phyloP scores from a whole-genome alignment of 1,140 invertebrate species.

The Drosophila arizonae region DNA sequence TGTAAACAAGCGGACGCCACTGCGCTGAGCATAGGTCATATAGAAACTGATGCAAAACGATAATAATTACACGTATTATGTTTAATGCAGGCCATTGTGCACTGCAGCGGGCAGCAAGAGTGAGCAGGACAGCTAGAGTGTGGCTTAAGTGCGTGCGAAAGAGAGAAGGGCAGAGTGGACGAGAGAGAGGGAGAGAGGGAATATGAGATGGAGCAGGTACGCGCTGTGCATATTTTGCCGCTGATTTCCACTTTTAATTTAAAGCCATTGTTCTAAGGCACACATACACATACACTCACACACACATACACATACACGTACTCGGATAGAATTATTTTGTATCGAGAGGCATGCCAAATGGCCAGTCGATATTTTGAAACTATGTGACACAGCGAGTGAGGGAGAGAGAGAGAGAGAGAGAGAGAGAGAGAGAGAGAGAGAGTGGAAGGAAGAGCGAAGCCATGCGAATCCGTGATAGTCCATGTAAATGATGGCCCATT shows the following conservation, averaged over 20 bases:
- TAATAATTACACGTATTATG: conserved; percentile 80
- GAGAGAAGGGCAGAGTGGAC: not conserved
- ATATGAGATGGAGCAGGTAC: not conserved
- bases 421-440: not conserved
- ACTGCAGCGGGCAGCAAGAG: conserved; percentile 19
- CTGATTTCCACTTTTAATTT: conserved; percentile 79
- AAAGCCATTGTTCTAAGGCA: conserved; percentile 74
- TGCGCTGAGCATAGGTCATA: conserved; percentile 33
- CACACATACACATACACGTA: conserved; percentile 8
- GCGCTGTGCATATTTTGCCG: conserved; percentile 51
- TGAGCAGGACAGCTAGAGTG: not conserved
- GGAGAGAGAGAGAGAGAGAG: not conserved
- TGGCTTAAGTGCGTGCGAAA: conserved; percentile 2
- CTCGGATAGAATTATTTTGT: conserved; percentile 22
- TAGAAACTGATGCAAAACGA: conserved; percentile 68
- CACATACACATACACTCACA: conserved; percentile 19
- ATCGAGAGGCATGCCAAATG: conserved; percentile 32
- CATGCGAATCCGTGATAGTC: conserved; percentile 2
- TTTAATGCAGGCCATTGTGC: conserved; percentile 62
- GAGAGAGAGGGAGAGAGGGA: not conserved
- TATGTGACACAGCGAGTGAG: not conserved
- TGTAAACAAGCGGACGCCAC: not conserved
- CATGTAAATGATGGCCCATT: conserved; percentile 61
- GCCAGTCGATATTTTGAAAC: conserved; percentile 41
- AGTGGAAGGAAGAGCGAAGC: not conserved